A percentile compares a stretch with the other conserved stretches of the same genome.
Conservation (phyloP, 2,797 vertebrate genomes). For the Sebastes nivosus region DNA sequence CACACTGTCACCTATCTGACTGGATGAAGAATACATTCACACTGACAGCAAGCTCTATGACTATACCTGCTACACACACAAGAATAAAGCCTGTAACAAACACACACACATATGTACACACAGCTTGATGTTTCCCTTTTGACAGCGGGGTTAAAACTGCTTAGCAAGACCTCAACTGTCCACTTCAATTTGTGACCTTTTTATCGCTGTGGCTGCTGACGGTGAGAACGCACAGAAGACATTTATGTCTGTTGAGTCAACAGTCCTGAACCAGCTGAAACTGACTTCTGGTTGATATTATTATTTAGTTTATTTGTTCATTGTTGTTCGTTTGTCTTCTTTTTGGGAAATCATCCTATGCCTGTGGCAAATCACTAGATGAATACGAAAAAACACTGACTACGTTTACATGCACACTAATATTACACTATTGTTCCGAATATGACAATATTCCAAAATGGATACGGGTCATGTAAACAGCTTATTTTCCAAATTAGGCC, state of each 20-base stretch:
- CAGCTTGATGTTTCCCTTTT: background rate
- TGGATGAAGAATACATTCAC: background rate
- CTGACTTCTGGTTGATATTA: background rate
- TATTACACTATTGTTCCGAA: no score
- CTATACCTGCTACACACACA: slow-evolving; percentile 13
- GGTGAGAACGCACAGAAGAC: background rate
- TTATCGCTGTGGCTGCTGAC: slow-evolving; percentile 2
- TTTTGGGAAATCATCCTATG: background rate
- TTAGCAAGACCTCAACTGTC: slow-evolving; percentile 15
- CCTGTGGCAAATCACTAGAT: background rate
- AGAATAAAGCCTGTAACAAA: background rate
- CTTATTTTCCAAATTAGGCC: no score
- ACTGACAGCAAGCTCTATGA: background rate
- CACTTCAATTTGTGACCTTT: slow-evolving; percentile 24
- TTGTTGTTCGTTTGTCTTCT: background rate
- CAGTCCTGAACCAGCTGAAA: background rate
- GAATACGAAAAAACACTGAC: background rate
- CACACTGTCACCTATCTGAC: background rate
- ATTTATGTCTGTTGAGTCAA: background rate
- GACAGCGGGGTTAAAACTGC: slow-evolving; percentile 13
- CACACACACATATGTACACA: background rate
- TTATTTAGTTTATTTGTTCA: background rate
- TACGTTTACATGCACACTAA: no score
- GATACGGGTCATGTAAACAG: no score
- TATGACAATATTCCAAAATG: no score